Base-by-base conservation (phyloP, 2,113 vertebrate genomes). In the Vulpes ferrilata region DNA sequence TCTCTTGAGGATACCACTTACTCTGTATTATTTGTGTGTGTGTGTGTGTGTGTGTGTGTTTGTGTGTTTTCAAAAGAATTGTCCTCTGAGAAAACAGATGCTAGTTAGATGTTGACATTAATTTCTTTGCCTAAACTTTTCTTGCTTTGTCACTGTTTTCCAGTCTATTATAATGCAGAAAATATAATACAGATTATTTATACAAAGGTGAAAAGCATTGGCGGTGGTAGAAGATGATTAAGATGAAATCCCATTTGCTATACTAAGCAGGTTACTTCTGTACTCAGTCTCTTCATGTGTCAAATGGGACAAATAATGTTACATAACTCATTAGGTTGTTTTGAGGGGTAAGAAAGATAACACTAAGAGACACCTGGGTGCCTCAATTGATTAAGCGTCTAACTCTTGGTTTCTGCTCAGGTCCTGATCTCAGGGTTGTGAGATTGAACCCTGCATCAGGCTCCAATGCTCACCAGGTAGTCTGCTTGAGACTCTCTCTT, bases 31-130 rank as follows among this genome's bases (percentile, higher is more conserved):
- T 30, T 80, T 83, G 1, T 71, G 3, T 86, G 22, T 97, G 30
- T 80, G 87, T 51, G 13, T 80, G 79, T 95, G 30, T 80, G 87
- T 51, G 13, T 83, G 1, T 71, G 3, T 86, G 22, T 97, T 23
- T 80, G 87, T 51, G 13, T 80, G 79, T 95, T 59, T 96, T 88
- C 90, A 30, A 85, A 96, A 88, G 3, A 96, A 76, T 76, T 83
- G 48, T 64, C 2, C 5, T 93, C 3, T 65, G 74, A 13, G 51
- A 81, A 91, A 93, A 89, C 7, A 83, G 30, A 76, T 65, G 23
- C 11, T 89, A 96, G 8, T 11, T 93, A 60, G 51, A 48, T 92
- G 53, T 88, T 71, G 9, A 85, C 35, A 59, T 73, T 87, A 48
- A 73, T 87, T 57, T 11, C 32, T 89, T 78, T 62, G 32, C 67